Conservation (phyloP, 2,888 invertebrate species). For the Oeneis ivallda region DNA sequence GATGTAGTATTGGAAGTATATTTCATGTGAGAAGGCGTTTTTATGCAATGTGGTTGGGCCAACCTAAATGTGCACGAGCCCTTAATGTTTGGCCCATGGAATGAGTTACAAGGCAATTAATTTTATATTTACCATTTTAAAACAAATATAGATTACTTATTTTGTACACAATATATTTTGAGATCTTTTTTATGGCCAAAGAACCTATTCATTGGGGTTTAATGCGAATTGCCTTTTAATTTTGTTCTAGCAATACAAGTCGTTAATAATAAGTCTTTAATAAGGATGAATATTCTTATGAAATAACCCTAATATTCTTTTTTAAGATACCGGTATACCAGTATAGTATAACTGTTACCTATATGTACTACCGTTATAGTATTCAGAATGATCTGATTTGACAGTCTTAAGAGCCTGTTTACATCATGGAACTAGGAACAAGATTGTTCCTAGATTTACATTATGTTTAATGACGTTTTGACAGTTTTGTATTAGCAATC, state of each 20-base stretch:
- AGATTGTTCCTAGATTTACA: too few species aligned
- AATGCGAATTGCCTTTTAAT: constrained; percentile 36
- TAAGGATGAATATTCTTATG: constrained; percentile 35
- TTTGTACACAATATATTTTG: constrained; percentile 32
- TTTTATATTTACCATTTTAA: constrained; percentile 22
- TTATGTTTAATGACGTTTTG: too few species aligned
- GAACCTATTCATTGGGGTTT: constrained; percentile 27
- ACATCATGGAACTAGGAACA: too few species aligned
- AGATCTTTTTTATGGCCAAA: constrained; percentile 29
- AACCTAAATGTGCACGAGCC: constrained; percentile 1
- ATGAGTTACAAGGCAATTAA: constrained; percentile 27
- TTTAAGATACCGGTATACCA: background rate
- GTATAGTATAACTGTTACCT: background rate
- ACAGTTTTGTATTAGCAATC: too few species aligned
- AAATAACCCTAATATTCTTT: constrained; percentile 2
- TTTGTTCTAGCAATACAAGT: constrained; percentile 31
- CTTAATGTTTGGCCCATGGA: constrained; percentile 11
- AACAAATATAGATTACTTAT: constrained; percentile 23
- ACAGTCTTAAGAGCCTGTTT: too few species aligned
- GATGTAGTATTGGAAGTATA: background rate
- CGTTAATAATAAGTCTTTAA: constrained; percentile 13
- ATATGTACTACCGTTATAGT: background rate
- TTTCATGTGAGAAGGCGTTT: background rate
- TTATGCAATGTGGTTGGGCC: background rate
- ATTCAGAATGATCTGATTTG: too few species aligned